Evolutionary conservation across 2,797 vertebrate species (phyloP), one percentile per base, ranked within the genome.

Genomic region (Stomatorhinus walkeri): DNA sequence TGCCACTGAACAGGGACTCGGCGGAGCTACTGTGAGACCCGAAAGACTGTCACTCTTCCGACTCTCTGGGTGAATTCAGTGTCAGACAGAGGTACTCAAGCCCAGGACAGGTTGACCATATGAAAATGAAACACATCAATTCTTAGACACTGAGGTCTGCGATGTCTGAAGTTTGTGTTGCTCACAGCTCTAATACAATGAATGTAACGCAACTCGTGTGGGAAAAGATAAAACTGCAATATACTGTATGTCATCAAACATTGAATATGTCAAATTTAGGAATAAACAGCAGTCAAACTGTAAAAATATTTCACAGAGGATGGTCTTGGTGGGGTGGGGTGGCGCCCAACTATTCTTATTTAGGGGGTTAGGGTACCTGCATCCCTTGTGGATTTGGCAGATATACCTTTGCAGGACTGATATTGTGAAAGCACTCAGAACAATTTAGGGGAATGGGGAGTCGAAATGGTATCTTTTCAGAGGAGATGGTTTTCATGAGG

Each of bases 1-100:
- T 95, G 95, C 94, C 95, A 95, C 93, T 94, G 94, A 94, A 94
- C 94, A 91, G 93, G 91, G 92, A 93, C 93, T 91, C 93, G 92
- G 93, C 93, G 93, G 94, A 48, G 9, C 56, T 24, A 24, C 14
- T 1, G 40, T 3, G 61, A 64, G 12, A 68, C 19, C 36, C 0
- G 9, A 43, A 81, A 81, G 10, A 59, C 28, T 59, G 28, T 40
- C 24, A 14, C 84, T 85, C 5, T 85, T 51, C 24, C 5, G 4
- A 51, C 24, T 32, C 32, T 28, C 49, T 5, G 49, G 3, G 36
- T 1, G 24, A 52, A 85, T 12, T 49, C 48, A 12, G 14, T n/a
- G 46, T 79, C 72, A 43, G 24, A 12, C 12, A 5, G 14, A 46
- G 46, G 83, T 14, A 22, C 14, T 85, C 6, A 22, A 51, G 81